A percentile compares a stretch with the other conserved stretches of the same genome.
Evolutionary conservation across 23 tunicate species (phyloP).

Genomic region (Styela plicata): DNA sequence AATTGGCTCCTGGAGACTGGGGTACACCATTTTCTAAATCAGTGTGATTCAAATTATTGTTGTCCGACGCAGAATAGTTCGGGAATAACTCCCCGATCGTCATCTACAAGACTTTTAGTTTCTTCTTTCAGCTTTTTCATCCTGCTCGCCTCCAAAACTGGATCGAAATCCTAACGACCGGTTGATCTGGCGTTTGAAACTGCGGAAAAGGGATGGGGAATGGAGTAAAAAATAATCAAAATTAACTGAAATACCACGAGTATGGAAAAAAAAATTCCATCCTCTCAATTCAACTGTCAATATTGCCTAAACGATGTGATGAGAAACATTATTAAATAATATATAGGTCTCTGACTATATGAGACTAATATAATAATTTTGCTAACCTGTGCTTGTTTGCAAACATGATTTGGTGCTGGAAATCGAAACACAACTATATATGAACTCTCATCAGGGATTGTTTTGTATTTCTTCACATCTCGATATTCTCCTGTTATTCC

Average conservation of each 20-base stretch:
- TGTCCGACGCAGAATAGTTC: background rate
- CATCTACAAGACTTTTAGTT: background rate
- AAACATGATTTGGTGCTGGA: slow-evolving; percentile 12
- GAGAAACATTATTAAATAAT: no score
- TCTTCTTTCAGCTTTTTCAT: background rate
- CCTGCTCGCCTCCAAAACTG: background rate
- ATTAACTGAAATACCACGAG: no score
- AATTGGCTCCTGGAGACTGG: background rate
- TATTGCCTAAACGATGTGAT: no score
- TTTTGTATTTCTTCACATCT: slow-evolving; percentile 19
- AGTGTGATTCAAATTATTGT: background rate
- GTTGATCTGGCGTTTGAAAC: background rate
- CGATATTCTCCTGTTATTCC: background rate
- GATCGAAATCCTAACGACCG: background rate
- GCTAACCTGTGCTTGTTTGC: slow-evolving; percentile 14
- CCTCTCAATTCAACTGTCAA: no score
- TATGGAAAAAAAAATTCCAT: no score
- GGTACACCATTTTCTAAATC: background rate
- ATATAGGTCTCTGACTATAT: no score
- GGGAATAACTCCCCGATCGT: background rate
- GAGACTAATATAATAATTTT: no score
- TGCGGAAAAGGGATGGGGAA: no score
- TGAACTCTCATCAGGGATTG: background rate
- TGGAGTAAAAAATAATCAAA: no score
- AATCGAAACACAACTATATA: background rate